phyloP scores from a whole-genome alignment of 2,888 invertebrate species.

The Acanthosoma haemorrhoidale region DNA sequence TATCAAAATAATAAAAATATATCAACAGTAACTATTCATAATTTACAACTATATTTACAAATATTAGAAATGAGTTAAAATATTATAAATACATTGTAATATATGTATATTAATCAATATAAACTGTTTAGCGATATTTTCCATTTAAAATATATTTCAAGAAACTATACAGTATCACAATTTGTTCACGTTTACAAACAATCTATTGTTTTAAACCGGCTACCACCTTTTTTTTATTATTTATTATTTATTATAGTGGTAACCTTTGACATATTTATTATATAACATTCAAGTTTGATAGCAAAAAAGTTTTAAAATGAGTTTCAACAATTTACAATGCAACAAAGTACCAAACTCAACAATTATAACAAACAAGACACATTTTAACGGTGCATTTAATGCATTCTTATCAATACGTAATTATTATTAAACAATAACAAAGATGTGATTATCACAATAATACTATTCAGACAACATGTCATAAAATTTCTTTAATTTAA shows the following conservation, averaged over 20 bases:
- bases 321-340: background rate
- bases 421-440: background rate
- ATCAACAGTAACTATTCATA: background rate
- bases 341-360: background rate
- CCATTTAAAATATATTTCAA: background rate
- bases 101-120: too few relatives aligned
- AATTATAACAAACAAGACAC: background rate
- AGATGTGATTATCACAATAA: background rate
- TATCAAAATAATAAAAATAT: slow-evolving; percentile 11
- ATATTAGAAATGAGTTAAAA: background rate
- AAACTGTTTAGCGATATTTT: too few relatives aligned
- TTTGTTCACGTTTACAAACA: background rate
- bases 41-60: background rate
- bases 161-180: background rate
- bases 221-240: too few relatives aligned
- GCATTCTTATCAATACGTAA: background rate
- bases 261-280: background rate
- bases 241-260: background rate
- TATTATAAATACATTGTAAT: background rate
- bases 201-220: background rate
- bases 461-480: too few relatives aligned
- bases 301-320: background rate
- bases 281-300: background rate
- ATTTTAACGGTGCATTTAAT: background rate
- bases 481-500: slow-evolving; percentile 1